phyloP scores from a whole-genome alignment of 1,140 invertebrate species.

The Riptortus pedestris region DNA sequence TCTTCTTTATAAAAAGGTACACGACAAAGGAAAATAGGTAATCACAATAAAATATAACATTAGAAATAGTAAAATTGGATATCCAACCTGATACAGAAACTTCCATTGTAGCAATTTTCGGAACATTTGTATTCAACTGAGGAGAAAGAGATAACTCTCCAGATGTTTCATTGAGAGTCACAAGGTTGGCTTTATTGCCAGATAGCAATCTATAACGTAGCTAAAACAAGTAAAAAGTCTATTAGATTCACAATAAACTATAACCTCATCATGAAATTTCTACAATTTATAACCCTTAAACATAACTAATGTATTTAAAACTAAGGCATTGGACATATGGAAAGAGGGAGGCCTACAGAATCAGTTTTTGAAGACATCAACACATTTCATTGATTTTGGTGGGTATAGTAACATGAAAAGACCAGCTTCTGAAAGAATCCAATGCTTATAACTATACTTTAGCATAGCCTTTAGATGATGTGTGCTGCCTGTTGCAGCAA shows the following conservation, averaged over 20 bases:
- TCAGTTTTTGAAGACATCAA: too few species aligned
- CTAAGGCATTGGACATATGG: neutral
- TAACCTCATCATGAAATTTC: too few species aligned
- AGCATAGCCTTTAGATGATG: too few species aligned
- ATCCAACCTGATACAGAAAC: constrained; percentile 73
- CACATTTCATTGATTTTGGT: too few species aligned
- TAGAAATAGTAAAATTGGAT: neutral
- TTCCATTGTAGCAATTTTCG: constrained; percentile 85
- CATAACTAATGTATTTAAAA: neutral
- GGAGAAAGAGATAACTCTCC: constrained; percentile 82
- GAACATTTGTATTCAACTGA: constrained; percentile 90
- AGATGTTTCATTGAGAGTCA: constrained; percentile 69
- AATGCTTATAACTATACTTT: too few species aligned
- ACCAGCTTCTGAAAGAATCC: too few species aligned
- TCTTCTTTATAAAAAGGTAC: too few species aligned
- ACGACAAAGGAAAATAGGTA: neutral
- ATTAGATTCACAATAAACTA: neutral
- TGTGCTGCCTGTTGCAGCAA: too few species aligned
- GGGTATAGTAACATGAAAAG: too few species aligned
- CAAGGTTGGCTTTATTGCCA: constrained; percentile 85
- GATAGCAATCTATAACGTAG: constrained; percentile 69
- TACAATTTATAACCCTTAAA: neutral
- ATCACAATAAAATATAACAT: neutral
- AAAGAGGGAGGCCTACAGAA: neutral
- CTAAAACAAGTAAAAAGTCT: constrained; percentile 31